Evolutionary conservation across 2,797 vertebrate genomes (phyloP).

Genomic region (Eurystomus glaucurus): DNA sequence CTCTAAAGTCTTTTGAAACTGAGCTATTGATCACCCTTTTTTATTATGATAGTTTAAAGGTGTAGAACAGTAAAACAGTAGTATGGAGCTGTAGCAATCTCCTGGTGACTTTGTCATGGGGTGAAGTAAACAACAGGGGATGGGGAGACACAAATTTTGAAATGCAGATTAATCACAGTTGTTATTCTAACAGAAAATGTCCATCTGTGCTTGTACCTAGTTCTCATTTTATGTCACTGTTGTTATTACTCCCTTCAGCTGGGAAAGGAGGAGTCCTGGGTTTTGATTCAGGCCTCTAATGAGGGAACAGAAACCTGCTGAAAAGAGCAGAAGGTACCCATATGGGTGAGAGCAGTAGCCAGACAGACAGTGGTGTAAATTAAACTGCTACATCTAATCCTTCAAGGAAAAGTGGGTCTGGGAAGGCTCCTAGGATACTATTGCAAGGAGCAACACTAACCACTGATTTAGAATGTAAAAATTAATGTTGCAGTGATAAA

Average conservation of each 20-base stretch:
- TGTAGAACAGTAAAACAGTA: neutral
- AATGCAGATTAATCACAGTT: constrained; percentile 18
- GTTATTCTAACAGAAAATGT: constrained; percentile 49
- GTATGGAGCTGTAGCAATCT: neutral
- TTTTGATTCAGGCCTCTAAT: constrained; percentile 49
- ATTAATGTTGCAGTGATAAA: neutral
- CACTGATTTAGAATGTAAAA: neutral
- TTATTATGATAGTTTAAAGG: neutral
- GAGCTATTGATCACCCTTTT: neutral
- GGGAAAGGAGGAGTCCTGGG: neutral
- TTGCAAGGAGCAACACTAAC: neutral
- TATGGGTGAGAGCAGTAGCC: constrained; percentile 37
- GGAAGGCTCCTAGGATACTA: neutral
- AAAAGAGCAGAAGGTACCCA: constrained; percentile 51
- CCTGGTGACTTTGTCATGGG: neutral
- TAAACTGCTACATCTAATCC: neutral
- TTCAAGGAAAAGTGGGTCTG: neutral
- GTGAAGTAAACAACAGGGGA: fast-evolving
- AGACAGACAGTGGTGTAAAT: constrained; percentile 32
- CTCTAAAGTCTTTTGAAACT: neutral
- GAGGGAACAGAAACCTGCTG: constrained; percentile 47
- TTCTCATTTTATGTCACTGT: constrained; percentile 20
- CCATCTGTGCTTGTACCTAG: constrained; percentile 12
- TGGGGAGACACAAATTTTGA: neutral
- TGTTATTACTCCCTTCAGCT: constrained; percentile 21